Base-by-base conservation (phyloP, 2,113 vertebrate genomes). In the Donacobius atricapilla region DNA sequence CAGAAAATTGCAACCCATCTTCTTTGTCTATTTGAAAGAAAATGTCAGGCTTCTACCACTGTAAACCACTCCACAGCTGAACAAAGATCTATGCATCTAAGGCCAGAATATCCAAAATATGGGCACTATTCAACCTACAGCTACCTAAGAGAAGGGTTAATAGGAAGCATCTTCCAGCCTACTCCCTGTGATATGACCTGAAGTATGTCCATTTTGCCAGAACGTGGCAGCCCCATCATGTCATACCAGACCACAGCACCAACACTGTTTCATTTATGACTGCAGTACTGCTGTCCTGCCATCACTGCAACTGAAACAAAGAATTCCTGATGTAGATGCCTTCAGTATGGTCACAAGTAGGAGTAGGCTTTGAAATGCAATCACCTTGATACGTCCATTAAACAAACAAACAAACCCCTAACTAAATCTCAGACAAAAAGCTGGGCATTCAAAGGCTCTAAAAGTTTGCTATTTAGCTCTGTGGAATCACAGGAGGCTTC, bases 261-360 rank as follows among this genome's bases (percentile, higher is more conserved):
- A 50, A 37, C 18, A 50, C 22, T 0, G 0, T 31, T 86, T 51
- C 37, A 28, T 25, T 70, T 37, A 4, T 8, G 30, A 54, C 33
- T 50, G n/a, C 33, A 87, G n/a, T 6, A 48, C 4, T 42, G 48
- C 53, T 30, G 40, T 50, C n/a, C 69, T 93, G 80, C 24, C 69
- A 75, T 11, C 57, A 47, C 23, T 61, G 35, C 30, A 54, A 47
- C 66, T 37, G 39, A 92, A 87, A 76, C 0, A 4, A 39, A n/a
- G 2, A 78, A 44, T 33, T 89, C 35, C 56, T 81, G 47, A 58
- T 30, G 7, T 0, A 44, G 48, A 65, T 42, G 54, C 68, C 56
- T 54, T 42, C 0, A 0, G 30, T 30, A 85, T 1, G 6, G 50
- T 30, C 37, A 77, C 23, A 73, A 14, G 63, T 66, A 77, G 48